These are phyloP conservation scores for Pegoplata infirma DNA, from an alignment of 2,888 invertebrate genomes.

Conservation along the genomic window DNA sequence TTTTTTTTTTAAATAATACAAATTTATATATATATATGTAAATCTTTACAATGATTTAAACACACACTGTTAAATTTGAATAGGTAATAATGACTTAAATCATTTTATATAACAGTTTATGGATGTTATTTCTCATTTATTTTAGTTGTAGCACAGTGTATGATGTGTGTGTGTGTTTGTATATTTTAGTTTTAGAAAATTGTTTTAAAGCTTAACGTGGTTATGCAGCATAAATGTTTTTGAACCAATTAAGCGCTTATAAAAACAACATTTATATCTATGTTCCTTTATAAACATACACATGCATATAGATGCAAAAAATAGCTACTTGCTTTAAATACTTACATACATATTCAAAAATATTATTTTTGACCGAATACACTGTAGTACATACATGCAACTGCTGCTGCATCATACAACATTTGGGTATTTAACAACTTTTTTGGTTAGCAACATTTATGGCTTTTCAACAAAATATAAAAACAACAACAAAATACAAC, in stretches of 20 bases:
- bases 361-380: not conserved
- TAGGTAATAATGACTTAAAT: slow-evolving; percentile 17
- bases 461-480: not conserved
- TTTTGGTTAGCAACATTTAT: slow-evolving; percentile 33
- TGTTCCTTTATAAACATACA: not conserved
- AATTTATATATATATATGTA: too few relatives aligned
- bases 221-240: slow-evolving; percentile 43
- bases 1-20: too few relatives aligned
- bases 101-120: not conserved
- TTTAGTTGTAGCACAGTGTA: not conserved
- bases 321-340: not conserved
- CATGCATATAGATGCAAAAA: not conserved
- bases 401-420: not conserved
- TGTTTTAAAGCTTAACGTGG: slow-evolving; percentile 47
- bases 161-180: not conserved
- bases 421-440: slow-evolving; percentile 35
- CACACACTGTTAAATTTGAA: not conserved
- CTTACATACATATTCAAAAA: not conserved
- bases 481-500: too few relatives aligned
- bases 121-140: too few relatives aligned
- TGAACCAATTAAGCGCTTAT: slow-evolving; percentile 45
- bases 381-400: not conserved
- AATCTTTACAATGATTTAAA: too few relatives aligned
- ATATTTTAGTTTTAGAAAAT: slow-evolving; percentile 37
- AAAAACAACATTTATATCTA: slow-evolving; percentile 29